Evolutionary conservation across 2,888 invertebrate genomes (phyloP), one percentile per base, ranked within the genome.

Genomic region (Lacanobia wlatinum): DNA sequence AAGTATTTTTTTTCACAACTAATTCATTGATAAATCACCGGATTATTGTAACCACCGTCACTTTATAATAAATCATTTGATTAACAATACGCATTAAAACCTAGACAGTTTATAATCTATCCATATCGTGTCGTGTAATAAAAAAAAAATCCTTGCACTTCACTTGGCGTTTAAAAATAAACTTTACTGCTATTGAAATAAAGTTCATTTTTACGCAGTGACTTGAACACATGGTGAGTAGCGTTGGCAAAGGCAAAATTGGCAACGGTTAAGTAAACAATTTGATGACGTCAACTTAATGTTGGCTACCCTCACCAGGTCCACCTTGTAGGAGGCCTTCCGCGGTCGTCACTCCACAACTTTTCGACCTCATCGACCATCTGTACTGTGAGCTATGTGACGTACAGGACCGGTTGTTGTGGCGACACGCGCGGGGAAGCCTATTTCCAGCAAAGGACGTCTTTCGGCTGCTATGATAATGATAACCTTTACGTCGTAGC

Each of bases 1-100:
- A 76, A 64, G 63, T 38, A 34, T 46, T 76, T 46, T 76, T n/a
- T 46, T 52, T 46, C 14, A 12, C 28, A 40, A 55, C 38, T 64
- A 34, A 60, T 21, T 16, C 40, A 23, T 56, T 5, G 21, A 4
- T 10, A 46, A 16, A 16, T 48, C 18, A 48, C 46, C 16, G 46
- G 18, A 18, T 16, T 48, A 5, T 48, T 48, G 14, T 8, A 18
- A 16, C 16, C 18, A 18, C 18, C 18, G 8, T 6, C 43, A 12
- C 2, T 12, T 10, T 43, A 10, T 43, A 43, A 48, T 18, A 48
- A 48, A 48, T 18, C 18, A 58, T 40, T 59, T 59, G 58, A 40
- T 21, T 21, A 28, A 58, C 18, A 38, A 58, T 16, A 38, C 14
- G 3, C 8, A 21, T 59, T 1, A 21, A 40, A 40, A 59, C 14